Conservation (phyloP, 2,888 invertebrate species). For the Invenusta paracnida region DNA sequence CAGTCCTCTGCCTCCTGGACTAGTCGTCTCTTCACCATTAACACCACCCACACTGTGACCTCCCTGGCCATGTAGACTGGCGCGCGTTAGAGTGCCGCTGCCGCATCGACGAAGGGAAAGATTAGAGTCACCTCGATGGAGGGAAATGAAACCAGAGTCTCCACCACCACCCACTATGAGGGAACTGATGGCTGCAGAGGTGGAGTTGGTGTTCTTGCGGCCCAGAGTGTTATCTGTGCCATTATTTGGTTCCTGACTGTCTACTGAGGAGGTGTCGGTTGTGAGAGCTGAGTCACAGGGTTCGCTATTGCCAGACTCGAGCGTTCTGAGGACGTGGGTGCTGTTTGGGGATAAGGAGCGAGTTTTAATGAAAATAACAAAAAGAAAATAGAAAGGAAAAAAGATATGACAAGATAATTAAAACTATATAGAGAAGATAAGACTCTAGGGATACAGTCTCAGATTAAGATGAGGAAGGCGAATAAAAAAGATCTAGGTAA, state of each 20-base stretch:
- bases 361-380: too few relatives aligned
- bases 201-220: too few relatives aligned
- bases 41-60: background rate
- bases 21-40: background rate
- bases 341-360: too few relatives aligned
- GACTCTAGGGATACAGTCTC: too few relatives aligned
- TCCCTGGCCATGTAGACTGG: background rate
- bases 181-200: too few relatives aligned
- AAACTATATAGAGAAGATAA: too few relatives aligned
- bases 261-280: background rate
- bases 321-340: background rate
- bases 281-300: background rate
- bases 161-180: too few relatives aligned
- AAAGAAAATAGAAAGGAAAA: too few relatives aligned
- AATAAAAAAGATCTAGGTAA: too few relatives aligned
- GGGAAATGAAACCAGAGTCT: constrained; percentile 8
- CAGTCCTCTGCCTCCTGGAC: background rate
- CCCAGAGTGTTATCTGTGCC: background rate
- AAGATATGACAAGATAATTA: too few relatives aligned
- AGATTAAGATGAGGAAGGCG: too few relatives aligned
- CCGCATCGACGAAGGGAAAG: background rate
- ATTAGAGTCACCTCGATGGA: background rate
- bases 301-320: background rate
- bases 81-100: background rate
- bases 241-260: background rate